phyloP scores from a whole-genome alignment of 2,797 vertebrate genomes.

The Poeciliopsis infans region DNA sequence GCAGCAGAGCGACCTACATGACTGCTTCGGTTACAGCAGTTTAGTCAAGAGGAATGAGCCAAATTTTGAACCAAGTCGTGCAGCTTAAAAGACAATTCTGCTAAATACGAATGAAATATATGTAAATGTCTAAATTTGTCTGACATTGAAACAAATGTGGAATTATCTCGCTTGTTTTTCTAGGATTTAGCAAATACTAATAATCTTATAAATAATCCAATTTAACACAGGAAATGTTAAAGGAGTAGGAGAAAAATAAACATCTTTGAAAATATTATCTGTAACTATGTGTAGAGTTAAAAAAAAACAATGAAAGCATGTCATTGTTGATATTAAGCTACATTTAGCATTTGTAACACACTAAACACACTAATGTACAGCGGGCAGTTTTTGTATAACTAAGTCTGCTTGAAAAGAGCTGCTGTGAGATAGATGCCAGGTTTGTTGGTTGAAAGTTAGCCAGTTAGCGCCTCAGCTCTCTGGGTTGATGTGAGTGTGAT shows the following conservation, averaged over 20 bases:
- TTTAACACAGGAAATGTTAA: neutral
- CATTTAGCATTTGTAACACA: neutral
- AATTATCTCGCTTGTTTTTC: neutral
- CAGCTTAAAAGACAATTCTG: neutral
- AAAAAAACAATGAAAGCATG: neutral
- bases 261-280: neutral
- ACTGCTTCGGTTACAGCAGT: neutral
- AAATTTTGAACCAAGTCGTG: neutral
- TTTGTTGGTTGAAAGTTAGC: slow-evolving; percentile 38
- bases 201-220: neutral
- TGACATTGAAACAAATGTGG: neutral
- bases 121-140: neutral
- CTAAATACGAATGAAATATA: neutral
- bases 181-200: neutral
- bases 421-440: slow-evolving; percentile 37
- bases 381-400: slow-evolving; percentile 28
- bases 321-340: neutral
- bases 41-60: neutral
- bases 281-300: neutral
- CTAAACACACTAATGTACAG: slow-evolving; percentile 27
- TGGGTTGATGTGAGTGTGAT: slow-evolving; percentile 68
- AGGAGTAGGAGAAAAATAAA: neutral
- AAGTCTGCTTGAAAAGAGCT: slow-evolving; percentile 34
- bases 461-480: slow-evolving; percentile 40
- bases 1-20: neutral